Conservation (phyloP, 2,888 invertebrate genomes). For the Lymantria dispar region DNA sequence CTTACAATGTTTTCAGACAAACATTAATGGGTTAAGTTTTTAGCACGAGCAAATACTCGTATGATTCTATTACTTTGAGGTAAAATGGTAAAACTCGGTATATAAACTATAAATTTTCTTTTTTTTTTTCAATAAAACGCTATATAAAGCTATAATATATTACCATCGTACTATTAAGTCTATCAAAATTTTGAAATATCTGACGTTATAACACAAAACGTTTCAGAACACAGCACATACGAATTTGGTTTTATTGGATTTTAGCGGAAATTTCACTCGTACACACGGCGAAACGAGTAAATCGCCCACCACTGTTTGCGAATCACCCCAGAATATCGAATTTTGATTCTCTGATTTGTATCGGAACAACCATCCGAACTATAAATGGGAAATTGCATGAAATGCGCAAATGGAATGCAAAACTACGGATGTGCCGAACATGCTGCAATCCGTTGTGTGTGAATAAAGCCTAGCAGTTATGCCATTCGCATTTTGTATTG, state of each 20-base stretch:
- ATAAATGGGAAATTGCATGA: constrained; percentile 45
- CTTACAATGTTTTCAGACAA: constrained; percentile 6
- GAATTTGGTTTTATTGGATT: constrained; percentile 69
- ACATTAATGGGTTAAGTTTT: constrained; percentile 11
- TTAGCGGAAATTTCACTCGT: constrained; percentile 71
- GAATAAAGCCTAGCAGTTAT: constrained; percentile 15
- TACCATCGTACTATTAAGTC: neutral
- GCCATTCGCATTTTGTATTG: constrained; percentile 9
- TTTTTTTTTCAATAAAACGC: neutral
- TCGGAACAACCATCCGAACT: constrained; percentile 30
- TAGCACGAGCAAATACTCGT: neutral
- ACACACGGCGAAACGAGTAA: constrained; percentile 50
- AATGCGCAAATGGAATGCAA: constrained; percentile 57
- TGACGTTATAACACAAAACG: constrained; percentile 12
- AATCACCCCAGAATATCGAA: constrained; percentile 68
- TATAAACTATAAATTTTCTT: too few relatives aligned
- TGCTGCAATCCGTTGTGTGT: constrained; percentile 17
- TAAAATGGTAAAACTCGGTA: neutral
- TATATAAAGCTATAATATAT: neutral
- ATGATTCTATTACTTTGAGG: neutral
- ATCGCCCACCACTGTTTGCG: constrained; percentile 53
- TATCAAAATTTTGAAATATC: too few relatives aligned
- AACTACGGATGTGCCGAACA: constrained; percentile 43
- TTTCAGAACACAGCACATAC: constrained; percentile 38
- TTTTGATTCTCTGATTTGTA: constrained; percentile 71